These are phyloP conservation scores for Volucella bombylans DNA, from an alignment of 2,888 invertebrate genomes.

Conservation along the genomic window DNA sequence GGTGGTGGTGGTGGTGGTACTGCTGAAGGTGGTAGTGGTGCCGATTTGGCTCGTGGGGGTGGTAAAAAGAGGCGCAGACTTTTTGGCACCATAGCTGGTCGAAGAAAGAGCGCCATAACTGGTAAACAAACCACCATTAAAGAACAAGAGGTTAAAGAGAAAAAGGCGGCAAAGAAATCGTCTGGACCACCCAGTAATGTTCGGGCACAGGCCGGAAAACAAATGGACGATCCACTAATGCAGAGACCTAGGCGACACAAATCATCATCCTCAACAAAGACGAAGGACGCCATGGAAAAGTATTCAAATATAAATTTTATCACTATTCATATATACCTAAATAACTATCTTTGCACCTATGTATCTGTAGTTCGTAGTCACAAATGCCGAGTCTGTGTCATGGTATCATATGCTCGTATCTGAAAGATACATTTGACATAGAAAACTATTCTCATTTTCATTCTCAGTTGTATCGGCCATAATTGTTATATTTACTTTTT, in stretches of 20 bases:
- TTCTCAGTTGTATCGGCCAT: constrained; percentile 6
- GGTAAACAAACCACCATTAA: constrained; percentile 64
- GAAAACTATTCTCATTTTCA: not conserved
- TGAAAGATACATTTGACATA: constrained; percentile 36
- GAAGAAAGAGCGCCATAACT: constrained; percentile 50
- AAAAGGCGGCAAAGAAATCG: constrained; percentile 80
- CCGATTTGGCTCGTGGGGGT: constrained; percentile 46
- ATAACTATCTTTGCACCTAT: too few species aligned
- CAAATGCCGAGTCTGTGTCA: not conserved
- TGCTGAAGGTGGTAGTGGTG: constrained; percentile 33
- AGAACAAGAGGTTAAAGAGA: constrained; percentile 69
- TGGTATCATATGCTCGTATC: not conserved
- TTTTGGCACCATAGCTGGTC: constrained; percentile 65
- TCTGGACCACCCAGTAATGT: constrained; percentile 79
- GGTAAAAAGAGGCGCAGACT: constrained; percentile 71
- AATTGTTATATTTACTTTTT: too few species aligned
- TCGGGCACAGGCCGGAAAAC: constrained; percentile 72
- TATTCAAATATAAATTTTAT: constrained; percentile 38
- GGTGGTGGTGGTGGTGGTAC: constrained; percentile 74
- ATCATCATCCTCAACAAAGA: constrained; percentile 69
- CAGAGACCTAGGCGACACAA: constrained; percentile 79
- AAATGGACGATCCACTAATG: constrained; percentile 81
- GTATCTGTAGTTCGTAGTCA: too few species aligned
- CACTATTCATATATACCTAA: not conserved
- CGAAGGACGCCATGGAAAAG: constrained; percentile 75